A percentile compares a stretch with the other conserved stretches of the same genome.
phyloP scores from a whole-genome alignment of 2,113 vertebrate genomes.

The Strix uralensis region DNA sequence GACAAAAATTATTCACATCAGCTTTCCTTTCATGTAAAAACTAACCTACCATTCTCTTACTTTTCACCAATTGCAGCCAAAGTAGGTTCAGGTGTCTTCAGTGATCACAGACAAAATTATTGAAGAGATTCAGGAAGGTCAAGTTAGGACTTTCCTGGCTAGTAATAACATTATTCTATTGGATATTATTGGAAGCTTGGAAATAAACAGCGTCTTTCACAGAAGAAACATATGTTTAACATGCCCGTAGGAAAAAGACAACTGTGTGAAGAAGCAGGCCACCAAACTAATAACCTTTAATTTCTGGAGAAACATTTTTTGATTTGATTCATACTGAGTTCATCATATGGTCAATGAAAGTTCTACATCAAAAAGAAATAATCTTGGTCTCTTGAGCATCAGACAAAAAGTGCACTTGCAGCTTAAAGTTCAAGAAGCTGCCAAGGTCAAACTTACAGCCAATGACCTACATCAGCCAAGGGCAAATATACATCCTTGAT shows the following conservation, averaged over 20 bases:
- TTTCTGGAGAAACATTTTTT: neutral
- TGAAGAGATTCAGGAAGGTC: neutral
- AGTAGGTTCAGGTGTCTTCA: neutral
- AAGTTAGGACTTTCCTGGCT: neutral
- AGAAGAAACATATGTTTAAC: neutral
- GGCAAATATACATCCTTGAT: neutral
- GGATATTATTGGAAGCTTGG: neutral
- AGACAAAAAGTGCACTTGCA: neutral
- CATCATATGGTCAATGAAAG: neutral
- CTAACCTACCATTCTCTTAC: neutral
- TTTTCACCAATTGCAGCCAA: neutral
- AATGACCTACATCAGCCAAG: neutral
- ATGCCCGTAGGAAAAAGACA: neutral
- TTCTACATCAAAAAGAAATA: neutral
- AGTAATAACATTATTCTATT: neutral
- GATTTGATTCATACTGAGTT: neutral
- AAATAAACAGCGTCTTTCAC: neutral
- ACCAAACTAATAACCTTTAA: neutral
- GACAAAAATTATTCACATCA: neutral
- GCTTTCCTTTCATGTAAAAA: neutral
- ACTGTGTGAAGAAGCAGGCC: neutral
- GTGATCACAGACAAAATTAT: neutral
- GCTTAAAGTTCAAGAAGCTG: neutral
- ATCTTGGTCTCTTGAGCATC: neutral
- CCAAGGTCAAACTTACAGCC: neutral